Conservation (phyloP, 2,113 vertebrate species). For the Xenotilapia flavipinnis region DNA sequence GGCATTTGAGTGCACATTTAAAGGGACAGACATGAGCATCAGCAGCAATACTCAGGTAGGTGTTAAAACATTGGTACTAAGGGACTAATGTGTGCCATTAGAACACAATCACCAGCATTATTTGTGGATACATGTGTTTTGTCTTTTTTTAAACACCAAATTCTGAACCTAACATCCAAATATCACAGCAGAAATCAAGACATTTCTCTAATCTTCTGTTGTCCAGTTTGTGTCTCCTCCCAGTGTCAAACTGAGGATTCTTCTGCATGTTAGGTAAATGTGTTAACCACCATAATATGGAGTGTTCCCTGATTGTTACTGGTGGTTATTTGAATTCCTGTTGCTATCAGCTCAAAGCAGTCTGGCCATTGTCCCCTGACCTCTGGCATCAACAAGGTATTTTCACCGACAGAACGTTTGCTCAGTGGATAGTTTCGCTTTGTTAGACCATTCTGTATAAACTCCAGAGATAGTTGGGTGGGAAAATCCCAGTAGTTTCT, state of each 20-base stretch:
- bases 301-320: not conserved
- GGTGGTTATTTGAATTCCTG: not conserved
- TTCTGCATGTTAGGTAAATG: not conserved
- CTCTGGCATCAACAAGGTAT: not conserved
- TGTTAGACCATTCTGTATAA: not conserved
- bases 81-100: not conserved
- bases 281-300: not conserved
- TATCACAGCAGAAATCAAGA: not conserved
- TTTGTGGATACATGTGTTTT: not conserved
- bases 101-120: not conserved
- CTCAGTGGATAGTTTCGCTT: not conserved
- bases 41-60: not conserved
- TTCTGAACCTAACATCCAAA: not conserved
- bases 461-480: not conserved
- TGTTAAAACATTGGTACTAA: not conserved
- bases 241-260: not conserved
- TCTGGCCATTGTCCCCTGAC: not conserved
- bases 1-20: not conserved
- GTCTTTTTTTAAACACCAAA: not conserved
- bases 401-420: fast-evolving
- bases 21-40: not conserved
- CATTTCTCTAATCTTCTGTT: not conserved
- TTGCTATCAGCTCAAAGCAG: not conserved
- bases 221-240: not conserved
- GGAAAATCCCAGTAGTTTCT: not conserved